Evolutionary conservation across 1,140 invertebrate genomes (phyloP), one percentile per base, ranked within the genome.

Genomic region (Eumaeus atala): DNA sequence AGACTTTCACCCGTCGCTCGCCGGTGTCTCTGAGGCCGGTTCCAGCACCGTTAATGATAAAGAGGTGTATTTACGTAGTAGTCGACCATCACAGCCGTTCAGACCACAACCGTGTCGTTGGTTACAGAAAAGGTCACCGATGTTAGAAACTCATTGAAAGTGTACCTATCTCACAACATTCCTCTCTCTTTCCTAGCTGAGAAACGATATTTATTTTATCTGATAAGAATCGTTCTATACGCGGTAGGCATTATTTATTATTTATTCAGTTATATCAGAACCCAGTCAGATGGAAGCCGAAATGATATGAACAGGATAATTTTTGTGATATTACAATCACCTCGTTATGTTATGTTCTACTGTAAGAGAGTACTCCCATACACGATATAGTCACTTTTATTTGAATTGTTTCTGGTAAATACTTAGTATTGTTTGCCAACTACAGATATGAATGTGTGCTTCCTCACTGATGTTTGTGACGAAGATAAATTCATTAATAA

Each of bases 11-110:
- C 72, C 51, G 66, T 38, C 70, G 67, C 64, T 75, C 69, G 70
- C 58, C 62, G 67, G 59, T 72, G 68, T 67, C 70, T 68, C 59
- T 59, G 70, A 72, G 75, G 78, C 76, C 76, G 72, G 73, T 70
- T 75, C 66, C 72, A 61, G 70, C 70, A 77, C 75, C 74, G 74
- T 77, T 85, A 76, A 65, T 80, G 78, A 83, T 83, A 80, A 74
- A 77, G 64, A 58, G 55, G 48, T 61, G 64, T 76, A 63, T 80
- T 77, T 72, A 65, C 64, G 62, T 48, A 64, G 64, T 63, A 56
- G 49, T n/a, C n/a, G n/a, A n/a, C 59, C 56, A 44, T 17, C 40
- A 17, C 8, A 16, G 16, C 40, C 16, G 40, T 44, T 16, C 10
- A 11, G 12, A 12, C 21, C 16, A 16, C 40, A 16, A 16, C 40